Evolutionary conservation across 2,113 vertebrate species (phyloP).

Genomic region (Upupa epops): DNA sequence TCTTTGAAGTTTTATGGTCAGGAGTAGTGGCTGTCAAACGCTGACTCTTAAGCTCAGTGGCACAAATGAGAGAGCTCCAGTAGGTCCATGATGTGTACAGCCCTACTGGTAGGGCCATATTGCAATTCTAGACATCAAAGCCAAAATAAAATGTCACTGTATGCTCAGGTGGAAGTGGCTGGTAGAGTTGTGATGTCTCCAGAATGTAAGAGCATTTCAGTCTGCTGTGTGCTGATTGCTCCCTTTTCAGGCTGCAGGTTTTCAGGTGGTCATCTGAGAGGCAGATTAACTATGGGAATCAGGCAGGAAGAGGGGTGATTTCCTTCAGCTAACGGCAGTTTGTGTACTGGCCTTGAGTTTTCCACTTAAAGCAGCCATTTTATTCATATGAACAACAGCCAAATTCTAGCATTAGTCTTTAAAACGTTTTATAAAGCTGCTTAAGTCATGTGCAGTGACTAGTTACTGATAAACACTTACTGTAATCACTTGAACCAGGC

Average conservation of each 20-base stretch:
- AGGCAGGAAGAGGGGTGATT: background rate
- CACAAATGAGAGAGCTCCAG: too few relatives aligned
- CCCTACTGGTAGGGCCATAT: background rate
- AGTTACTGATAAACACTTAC: background rate
- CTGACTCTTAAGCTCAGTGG: background rate
- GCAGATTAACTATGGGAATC: background rate
- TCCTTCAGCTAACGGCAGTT: background rate
- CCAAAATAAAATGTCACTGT: background rate
- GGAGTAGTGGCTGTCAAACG: background rate
- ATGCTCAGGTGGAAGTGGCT: background rate
- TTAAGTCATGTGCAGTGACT: background rate
- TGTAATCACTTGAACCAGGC: background rate
- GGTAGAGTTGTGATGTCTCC: background rate
- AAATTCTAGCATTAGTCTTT: background rate
- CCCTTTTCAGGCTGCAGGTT: background rate
- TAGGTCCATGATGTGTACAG: rapidly evolving
- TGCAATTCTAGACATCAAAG: background rate
- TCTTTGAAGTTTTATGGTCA: background rate
- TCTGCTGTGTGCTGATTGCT: background rate
- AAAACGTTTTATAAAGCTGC: background rate
- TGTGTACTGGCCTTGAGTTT: background rate
- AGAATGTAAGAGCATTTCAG: background rate
- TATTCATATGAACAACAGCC: background rate
- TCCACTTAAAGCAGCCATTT: background rate
- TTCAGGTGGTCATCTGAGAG: background rate